Conservation (phyloP, 1,140 invertebrate genomes). For the Leptinotarsa lineolata region DNA sequence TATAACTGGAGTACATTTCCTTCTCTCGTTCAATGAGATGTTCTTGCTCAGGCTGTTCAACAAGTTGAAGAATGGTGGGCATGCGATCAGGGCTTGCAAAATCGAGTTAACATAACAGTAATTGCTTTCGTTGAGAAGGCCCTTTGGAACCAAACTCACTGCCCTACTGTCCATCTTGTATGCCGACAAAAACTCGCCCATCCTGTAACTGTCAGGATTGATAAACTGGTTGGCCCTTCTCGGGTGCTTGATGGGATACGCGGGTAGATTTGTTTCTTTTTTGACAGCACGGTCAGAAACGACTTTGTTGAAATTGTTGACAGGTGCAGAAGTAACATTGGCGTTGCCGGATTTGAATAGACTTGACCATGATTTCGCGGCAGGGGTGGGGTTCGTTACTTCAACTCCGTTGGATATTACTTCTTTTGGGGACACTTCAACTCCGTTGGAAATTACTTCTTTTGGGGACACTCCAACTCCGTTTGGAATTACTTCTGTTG, state of each 20-base stretch:
- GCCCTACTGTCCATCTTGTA: slow-evolving; percentile 76
- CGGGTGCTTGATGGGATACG: slow-evolving; percentile 48
- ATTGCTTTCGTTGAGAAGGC: slow-evolving; percentile 88
- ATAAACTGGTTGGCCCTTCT: slow-evolving; percentile 52
- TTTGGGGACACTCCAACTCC: background rate
- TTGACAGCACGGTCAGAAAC: slow-evolving; percentile 34
- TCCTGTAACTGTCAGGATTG: slow-evolving; percentile 67
- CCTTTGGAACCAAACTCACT: slow-evolving; percentile 79
- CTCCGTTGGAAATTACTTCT: slow-evolving; percentile 21
- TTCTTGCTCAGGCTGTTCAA: slow-evolving; percentile 72
- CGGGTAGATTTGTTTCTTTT: slow-evolving; percentile 36
- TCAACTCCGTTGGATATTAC: slow-evolving; percentile 12
- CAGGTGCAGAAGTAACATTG: slow-evolving; percentile 8
- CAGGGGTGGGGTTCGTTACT: slow-evolving; percentile 12
- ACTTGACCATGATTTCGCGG: slow-evolving; percentile 52
- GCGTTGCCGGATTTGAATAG: slow-evolving; percentile 44
- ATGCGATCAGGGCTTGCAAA: slow-evolving; percentile 86
- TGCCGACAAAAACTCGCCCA: slow-evolving; percentile 73
- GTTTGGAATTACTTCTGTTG: slow-evolving; percentile 27
- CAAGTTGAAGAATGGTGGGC: slow-evolving; percentile 92
- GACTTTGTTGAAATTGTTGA: slow-evolving; percentile 20
- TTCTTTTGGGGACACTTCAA: slow-evolving; percentile 21
- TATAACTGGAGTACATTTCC: slow-evolving; percentile 80
- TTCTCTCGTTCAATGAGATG: slow-evolving; percentile 57
- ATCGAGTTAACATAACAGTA: slow-evolving; percentile 96